phyloP scores from a whole-genome alignment of 2,113 vertebrate genomes.

The Thomomys bottae region DNA sequence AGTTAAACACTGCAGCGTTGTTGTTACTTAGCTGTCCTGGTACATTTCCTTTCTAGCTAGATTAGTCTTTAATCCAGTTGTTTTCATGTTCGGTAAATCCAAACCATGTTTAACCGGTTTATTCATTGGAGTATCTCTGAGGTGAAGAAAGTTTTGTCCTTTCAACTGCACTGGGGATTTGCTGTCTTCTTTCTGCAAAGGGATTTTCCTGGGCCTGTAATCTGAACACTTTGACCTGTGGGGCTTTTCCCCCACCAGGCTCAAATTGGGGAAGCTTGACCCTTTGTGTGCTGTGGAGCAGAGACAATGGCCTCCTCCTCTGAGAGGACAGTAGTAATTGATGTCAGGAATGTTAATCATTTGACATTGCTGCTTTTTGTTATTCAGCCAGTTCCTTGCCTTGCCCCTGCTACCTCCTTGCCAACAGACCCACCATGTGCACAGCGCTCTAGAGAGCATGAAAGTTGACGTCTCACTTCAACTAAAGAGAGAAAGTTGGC shows the following conservation, averaged over 20 bases:
- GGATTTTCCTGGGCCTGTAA: constrained; percentile 77
- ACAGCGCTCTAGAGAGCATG: neutral
- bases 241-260: neutral
- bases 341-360: constrained; percentile 1
- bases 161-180: constrained; percentile 75
- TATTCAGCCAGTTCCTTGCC: rapidly evolving
- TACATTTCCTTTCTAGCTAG: constrained; percentile 64
- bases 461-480: neutral
- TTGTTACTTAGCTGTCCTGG: constrained; percentile 45
- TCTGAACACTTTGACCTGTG: constrained; percentile 74
- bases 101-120: constrained; percentile 79
- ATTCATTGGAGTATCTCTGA: constrained; percentile 62
- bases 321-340: neutral
- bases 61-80: constrained; percentile 81
- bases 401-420: neutral
- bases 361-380: neutral
- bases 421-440: neutral
- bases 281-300: constrained; percentile 64
- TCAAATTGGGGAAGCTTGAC: constrained; percentile 58
- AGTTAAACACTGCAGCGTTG: constrained; percentile 27
- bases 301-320: constrained; percentile 25
- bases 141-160: constrained; percentile 74
- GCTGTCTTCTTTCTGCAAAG: constrained; percentile 69
- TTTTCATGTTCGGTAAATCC: constrained; percentile 76
- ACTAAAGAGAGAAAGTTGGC: neutral